These are phyloP conservation scores for Siniperca chuatsi DNA, from an alignment of 2,113 vertebrate species.

Conservation along the genomic window DNA sequence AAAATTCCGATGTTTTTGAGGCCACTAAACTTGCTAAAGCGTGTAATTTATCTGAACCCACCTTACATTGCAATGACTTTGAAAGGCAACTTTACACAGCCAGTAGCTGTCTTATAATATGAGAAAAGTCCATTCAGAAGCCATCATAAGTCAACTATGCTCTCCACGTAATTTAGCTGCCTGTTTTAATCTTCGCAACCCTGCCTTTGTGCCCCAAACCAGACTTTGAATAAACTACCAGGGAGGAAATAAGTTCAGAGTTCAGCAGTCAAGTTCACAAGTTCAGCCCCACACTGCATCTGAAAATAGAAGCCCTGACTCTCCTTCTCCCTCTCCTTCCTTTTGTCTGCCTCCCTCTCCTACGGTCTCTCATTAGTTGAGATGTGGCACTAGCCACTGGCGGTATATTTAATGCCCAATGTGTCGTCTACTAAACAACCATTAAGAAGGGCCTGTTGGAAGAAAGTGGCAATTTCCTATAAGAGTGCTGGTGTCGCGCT, in stretches of 20 bases:
- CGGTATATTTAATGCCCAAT: constrained; percentile 61
- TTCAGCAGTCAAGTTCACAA: constrained; percentile 34
- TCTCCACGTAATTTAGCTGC: constrained; percentile 6
- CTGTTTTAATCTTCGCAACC: constrained; percentile 32
- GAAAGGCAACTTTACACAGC: neutral
- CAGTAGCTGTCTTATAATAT: constrained; percentile 5
- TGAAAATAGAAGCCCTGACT: constrained; percentile 12
- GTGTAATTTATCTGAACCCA: neutral
- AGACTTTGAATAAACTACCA: constrained; percentile 37
- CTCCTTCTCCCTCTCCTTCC: neutral
- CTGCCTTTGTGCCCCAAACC: constrained; percentile 4
- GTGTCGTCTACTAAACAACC: constrained; percentile 72
- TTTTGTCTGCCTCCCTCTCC: constrained; percentile 18
- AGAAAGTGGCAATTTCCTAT: constrained; percentile 77
- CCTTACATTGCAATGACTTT: constrained; percentile 5
- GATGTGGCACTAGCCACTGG: constrained; percentile 48
- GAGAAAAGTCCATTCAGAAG: neutral
- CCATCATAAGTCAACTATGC: constrained; percentile 4
- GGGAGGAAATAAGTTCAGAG: constrained; percentile 40
- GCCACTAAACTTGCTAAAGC: neutral
- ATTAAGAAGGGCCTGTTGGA: constrained; percentile 59
- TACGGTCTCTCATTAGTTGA: constrained; percentile 51
- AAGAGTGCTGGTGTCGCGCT: constrained; percentile 53
- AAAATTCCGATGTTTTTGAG: neutral
- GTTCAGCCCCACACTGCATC: constrained; percentile 22